A percentile compares a stretch with the other conserved stretches of the same genome.
Evolutionary conservation across 1,140 invertebrate genomes (phyloP).

Genomic region (Meloidogyne hapla): DNA sequence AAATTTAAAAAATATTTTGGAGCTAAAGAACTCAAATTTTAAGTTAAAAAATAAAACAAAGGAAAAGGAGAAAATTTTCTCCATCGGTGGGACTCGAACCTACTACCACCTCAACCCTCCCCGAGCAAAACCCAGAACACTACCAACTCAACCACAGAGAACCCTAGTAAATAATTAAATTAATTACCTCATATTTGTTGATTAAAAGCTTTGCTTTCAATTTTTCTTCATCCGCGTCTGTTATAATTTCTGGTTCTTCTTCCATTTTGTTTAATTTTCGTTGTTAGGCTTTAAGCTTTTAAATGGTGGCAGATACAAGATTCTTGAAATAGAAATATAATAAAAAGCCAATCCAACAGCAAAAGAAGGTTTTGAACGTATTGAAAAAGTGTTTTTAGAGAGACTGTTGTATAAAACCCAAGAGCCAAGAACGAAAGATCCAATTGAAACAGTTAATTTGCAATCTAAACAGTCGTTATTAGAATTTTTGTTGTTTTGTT

Average conservation of each 20-base stretch:
- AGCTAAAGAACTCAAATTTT: too few species aligned
- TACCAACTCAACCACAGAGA: not conserved
- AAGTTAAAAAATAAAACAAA: too few species aligned
- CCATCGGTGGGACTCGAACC: too few species aligned
- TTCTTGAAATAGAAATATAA: constrained; percentile 15
- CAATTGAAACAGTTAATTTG: constrained; percentile 19
- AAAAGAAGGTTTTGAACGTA: not conserved
- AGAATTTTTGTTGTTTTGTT: not conserved
- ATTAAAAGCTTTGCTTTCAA: constrained; percentile 1
- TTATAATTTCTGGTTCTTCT: not conserved
- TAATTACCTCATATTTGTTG: constrained; percentile 18
- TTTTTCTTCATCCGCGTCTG: not conserved
- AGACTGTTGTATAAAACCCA: constrained; percentile 22
- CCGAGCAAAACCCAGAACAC: too few species aligned
- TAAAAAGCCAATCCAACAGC: constrained; percentile 13
- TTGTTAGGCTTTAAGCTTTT: not conserved
- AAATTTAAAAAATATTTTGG: too few species aligned
- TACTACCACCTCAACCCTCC: too few species aligned
- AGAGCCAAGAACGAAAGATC: constrained; percentile 12
- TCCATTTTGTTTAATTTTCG: not conserved
- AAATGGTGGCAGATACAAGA: constrained; percentile 21
- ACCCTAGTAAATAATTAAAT: not conserved
- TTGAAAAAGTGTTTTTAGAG: not conserved
- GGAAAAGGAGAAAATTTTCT: too few species aligned
- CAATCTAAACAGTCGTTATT: constrained; percentile 25